These are phyloP conservation scores for Philypnodon macrostomus DNA, from an alignment of 2,797 vertebrate genomes.

Conservation along the genomic window DNA sequence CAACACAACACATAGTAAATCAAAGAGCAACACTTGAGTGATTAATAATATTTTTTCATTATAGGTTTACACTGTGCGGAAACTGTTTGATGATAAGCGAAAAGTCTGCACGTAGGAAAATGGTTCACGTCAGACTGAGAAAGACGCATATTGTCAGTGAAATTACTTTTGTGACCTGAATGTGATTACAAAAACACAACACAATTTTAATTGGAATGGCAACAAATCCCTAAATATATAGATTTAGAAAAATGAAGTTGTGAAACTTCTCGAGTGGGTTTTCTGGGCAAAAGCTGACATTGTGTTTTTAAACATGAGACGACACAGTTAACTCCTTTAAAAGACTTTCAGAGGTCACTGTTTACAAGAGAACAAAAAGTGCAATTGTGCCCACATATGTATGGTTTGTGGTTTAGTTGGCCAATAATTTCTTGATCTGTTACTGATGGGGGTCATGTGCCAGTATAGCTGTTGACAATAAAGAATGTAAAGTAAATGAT, in stretches of 20 bases:
- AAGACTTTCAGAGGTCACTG: neutral
- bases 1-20: neutral
- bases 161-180: too few species aligned
- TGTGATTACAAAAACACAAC: too few species aligned
- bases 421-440: conserved; percentile 13
- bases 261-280: conserved; percentile 15
- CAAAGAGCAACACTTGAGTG: neutral
- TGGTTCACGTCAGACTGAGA: too few species aligned
- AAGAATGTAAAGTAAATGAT: conserved; percentile 24
- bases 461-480: conserved; percentile 13
- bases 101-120: conserved; percentile 81
- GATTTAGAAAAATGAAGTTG: conserved; percentile 7
- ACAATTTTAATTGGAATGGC: too few species aligned
- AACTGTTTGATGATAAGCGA: conserved; percentile 86
- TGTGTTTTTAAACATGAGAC: neutral
- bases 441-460: conserved; percentile 33
- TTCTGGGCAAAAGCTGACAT: conserved; percentile 27
- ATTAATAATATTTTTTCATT: conserved; percentile 2
- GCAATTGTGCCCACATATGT: conserved; percentile 38
- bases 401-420: neutral
- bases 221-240: conserved; percentile 22
- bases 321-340: neutral
- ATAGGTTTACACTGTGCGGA: conserved; percentile 87
- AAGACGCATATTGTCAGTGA: too few species aligned
- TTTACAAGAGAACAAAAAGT: conserved; percentile 37